Percentiles rank a stretch among this genome's conserved stretches.
These are phyloP conservation scores for Arctopsyche grandis DNA, from an alignment of 1,140 invertebrate genomes.

Conservation along the genomic window DNA sequence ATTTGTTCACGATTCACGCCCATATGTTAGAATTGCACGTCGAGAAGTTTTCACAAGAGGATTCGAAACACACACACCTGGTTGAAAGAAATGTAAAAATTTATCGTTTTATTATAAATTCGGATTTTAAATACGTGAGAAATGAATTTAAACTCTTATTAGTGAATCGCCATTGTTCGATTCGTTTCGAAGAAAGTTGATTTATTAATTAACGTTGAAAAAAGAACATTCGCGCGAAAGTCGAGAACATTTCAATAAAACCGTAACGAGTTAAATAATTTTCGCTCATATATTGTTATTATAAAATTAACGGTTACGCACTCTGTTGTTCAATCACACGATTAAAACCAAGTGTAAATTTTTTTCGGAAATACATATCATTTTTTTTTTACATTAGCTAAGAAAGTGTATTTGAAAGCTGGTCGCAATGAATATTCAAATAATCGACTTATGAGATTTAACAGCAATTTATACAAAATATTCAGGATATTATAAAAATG, in stretches of 20 bases:
- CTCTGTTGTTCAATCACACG: neutral
- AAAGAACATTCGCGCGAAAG: neutral
- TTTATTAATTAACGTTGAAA: conserved; percentile 11
- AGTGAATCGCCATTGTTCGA: conserved; percentile 22
- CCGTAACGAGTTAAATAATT: neutral
- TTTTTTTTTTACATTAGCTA: neutral
- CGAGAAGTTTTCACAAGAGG: too few species aligned
- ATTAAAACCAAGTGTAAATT: neutral
- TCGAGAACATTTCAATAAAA: neutral
- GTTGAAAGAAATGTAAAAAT: neutral
- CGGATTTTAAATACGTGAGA: neutral
- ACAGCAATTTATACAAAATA: neutral
- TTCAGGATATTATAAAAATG: neutral
- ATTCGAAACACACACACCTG: too few species aligned
- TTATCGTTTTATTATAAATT: neutral
- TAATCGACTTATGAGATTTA: neutral
- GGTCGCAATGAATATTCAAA: neutral
- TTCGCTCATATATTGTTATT: neutral
- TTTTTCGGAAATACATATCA: neutral
- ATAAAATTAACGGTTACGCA: neutral
- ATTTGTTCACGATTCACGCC: neutral
- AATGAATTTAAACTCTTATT: neutral
- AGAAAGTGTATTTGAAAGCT: conserved; percentile 4
- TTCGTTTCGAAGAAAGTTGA: neutral
- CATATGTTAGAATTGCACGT: too few species aligned